Conservation (phyloP, 2,888 invertebrate genomes). For the Heliconius charithonia region DNA sequence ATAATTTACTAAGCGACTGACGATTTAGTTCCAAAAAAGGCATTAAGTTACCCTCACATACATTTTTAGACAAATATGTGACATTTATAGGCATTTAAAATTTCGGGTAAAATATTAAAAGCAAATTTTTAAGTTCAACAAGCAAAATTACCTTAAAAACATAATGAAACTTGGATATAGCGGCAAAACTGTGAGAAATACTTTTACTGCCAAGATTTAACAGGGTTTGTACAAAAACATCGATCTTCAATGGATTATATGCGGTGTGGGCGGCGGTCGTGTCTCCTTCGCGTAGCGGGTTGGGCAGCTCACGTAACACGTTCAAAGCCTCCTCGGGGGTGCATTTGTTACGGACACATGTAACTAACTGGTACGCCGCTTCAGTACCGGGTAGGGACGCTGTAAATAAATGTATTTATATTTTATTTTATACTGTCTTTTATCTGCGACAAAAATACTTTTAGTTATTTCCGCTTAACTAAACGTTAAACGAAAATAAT, state of each 20-base stretch:
- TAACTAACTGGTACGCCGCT: constrained; percentile 93
- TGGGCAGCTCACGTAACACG: constrained; percentile 93
- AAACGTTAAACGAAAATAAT: background rate
- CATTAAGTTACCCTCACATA: too few species aligned
- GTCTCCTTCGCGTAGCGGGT: constrained; percentile 89
- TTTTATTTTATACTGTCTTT: too few species aligned
- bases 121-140: background rate
- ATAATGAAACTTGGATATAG: constrained; percentile 97
- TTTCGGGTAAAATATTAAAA: too few species aligned
- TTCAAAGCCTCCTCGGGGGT: constrained; percentile 94
- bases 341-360: constrained; percentile 94
- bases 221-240: constrained; percentile 97
- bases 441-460: too few species aligned
- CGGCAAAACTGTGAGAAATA: constrained; percentile 99
- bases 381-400: constrained; percentile 90
- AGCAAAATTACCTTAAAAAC: constrained; percentile 89
- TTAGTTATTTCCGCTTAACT: too few species aligned
- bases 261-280: constrained; percentile 85
- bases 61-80: too few species aligned
- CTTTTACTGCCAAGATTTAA: constrained; percentile 97
- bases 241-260: constrained; percentile 96
- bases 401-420: constrained; percentile 59
- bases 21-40: too few species aligned
- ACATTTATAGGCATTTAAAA: too few species aligned
- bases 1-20: too few species aligned